Evolutionary conservation across 2,113 vertebrate genomes (phyloP), one percentile per base, ranked within the genome.

Genomic region (Antechinus flavipes): DNA sequence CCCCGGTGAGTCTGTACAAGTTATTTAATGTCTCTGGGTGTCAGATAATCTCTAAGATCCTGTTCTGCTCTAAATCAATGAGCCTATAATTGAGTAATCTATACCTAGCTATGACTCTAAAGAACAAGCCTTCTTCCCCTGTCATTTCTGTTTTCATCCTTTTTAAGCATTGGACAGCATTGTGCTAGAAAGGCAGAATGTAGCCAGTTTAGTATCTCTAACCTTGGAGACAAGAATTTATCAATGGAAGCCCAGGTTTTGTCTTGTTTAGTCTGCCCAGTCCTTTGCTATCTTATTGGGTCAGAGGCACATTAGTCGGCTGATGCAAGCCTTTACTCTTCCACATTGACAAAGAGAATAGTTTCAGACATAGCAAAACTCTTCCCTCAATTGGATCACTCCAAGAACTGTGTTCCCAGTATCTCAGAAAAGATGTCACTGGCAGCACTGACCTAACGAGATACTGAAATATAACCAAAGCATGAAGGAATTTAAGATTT

Each of bases 281-380:
- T 92, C 49, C 46, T 89, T 52, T 54, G 25, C 50, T 89, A 30
- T 84, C 30, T 93, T 92, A 92, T 94, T 90, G 50, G 90, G 93
- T 94, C 94, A 96, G 23, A 61, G 0, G 52, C 7, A 90, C 23
- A 42, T 19, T 0, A 92, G 93, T 54, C 7, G 7, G 68, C 58
- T 58, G 89, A 19, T 0, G 12, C 89, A 97, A 96, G 54, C 22
- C 90, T 30, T 58, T 96, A 93, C 91, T 97, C 10, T 93, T 95
- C 97, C 89, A 92, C 93, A 97, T 94, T 93, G 94, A 95, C 96
- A 95, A 5, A 76, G 68, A 97, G 91, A 96, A 25, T 35, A 92
- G 23, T 61, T 46, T 1, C 35, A 53, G 58, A n/a, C 55, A 27
- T 46, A 94, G 84, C 27, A 95, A 47, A 84, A 56, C 16, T 95